Evolutionary conservation across 2,113 vertebrate species (phyloP), one percentile per base, ranked within the genome.

Genomic region (Procavia capensis): DNA sequence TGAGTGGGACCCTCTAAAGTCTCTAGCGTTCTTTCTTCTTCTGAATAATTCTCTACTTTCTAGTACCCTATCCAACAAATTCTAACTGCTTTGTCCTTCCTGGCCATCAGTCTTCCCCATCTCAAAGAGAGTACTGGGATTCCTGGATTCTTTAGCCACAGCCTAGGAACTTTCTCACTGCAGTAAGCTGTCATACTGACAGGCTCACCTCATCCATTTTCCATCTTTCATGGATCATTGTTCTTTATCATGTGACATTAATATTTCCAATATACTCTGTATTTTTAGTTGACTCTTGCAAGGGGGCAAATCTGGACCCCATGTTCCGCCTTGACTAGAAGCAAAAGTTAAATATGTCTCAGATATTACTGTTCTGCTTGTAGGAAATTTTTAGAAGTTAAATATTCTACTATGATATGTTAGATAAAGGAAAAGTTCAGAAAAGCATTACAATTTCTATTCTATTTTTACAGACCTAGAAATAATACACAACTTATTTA

Each of bases 61-160:
- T 43, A 27, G 14, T 24, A 57, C 5, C 39, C 79, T 20, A 63
- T 8, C 20, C 19, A 50, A 6, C 3, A 86, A 83, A 82, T 3
- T 36, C 16, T 39, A 45, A 9, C 24, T 75, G 11, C 8, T 84
- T 76, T 50, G 27, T 29, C 6, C 2, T 66, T 8, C 1, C 50
- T 24, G 14, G 66, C 41, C 39, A 84, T 31, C 7, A 20, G 0
- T 59, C 50, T 27, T 41, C 14, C 9, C 66, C 27, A 1, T 47
- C n/a, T 43, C 17, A 45, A 43, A 39, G 19, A 83, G 6, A 47
- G 6, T 57, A 0, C 22, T 27, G 39, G 6, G 9, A 17, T 80
- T n/a, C 24, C 7, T 45, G 4, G 1, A 0, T 88, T 0, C 5
- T 3, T 74, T 14, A 57, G 13, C 17, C 34, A 72, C 27, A 86